Evolutionary conservation across 2,113 vertebrate species (phyloP), one percentile per base, ranked within the genome.

Genomic region (Hassar affinis): DNA sequence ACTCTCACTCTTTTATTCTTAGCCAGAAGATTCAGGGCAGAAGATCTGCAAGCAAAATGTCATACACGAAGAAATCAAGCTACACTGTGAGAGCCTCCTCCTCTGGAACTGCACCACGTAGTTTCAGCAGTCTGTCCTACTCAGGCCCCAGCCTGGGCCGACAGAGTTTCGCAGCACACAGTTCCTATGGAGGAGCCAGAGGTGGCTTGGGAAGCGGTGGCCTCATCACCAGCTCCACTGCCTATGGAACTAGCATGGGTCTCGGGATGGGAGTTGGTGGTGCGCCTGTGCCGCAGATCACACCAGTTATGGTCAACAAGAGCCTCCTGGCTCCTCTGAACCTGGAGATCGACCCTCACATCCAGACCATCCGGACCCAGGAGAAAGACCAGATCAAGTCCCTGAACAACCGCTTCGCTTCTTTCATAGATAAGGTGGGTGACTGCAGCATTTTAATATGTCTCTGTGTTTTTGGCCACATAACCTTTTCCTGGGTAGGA

Each of bases 371-470:
- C 86, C 95, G 96, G n/a, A 94, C 93, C 81, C 96, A 98, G 52
- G 97, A 99, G 91, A 96, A 96, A 84, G 97, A 99, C 51, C 97
- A 99, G 91, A 98, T 99, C 92, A 99, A 98, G 94, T 91, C 86
- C 18, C 95, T 99, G 87, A 99, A 99, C 93, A 95, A 95, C 91
- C 94, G 94, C 57, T 95, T 95, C 20, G 94, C 94, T 25, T 94
- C 93, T 74, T 95, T 99, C 92, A 99, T 99, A 7, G 96, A 98
- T 91, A 98, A 98, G 97, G 98, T 99, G 89, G 93, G 94, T 88
- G 18, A 10, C 75, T 85, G 38, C 33, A 61, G 47, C 17, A 64
- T 54, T 81, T 64, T 6, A 1, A 0, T 54, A 54, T 82, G 42
- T 52, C 15, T 66, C 6, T 22, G 11, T 52, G 12, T 2, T 15